These are phyloP conservation scores for Trinectes maculatus DNA, from an alignment of 2,113 vertebrate species.

Conservation along the genomic window DNA sequence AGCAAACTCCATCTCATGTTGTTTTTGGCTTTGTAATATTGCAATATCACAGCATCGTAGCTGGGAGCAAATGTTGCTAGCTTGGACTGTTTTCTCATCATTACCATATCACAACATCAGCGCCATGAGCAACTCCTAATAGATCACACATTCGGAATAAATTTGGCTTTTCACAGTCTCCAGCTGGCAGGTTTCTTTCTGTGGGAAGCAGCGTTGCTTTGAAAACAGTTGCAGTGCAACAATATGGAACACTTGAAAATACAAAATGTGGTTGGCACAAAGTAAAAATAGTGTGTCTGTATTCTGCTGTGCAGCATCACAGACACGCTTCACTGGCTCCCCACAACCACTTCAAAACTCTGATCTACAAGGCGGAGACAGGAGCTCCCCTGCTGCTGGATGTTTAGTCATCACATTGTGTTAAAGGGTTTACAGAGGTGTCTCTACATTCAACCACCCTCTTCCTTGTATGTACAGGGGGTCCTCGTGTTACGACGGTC, in stretches of 20 bases:
- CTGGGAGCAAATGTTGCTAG: conserved; percentile 28
- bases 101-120: conserved; percentile 46
- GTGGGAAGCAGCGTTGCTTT: not conserved
- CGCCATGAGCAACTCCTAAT: conserved; percentile 35
- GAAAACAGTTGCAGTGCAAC: not conserved
- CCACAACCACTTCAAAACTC: not conserved
- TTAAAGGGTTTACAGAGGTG: too few relatives aligned
- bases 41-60: conserved; percentile 37
- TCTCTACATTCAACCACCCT: too few relatives aligned
- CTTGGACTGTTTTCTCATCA: conserved; percentile 17
- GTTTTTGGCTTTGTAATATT: conserved; percentile 27
- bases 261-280: not conserved
- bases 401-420: too few relatives aligned
- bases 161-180: conserved; percentile 15
- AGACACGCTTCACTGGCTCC: too few relatives aligned
- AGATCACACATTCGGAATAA: conserved; percentile 16
- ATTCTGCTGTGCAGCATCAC: not conserved
- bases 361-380: too few relatives aligned
- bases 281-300: not conserved
- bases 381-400: too few relatives aligned
- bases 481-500: too few relatives aligned
- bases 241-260: not conserved
- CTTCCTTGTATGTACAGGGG: too few relatives aligned
- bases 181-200: conserved; percentile 18
- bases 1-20: conserved; percentile 13